Percentiles rank a stretch among this genome's conserved stretches.
Evolutionary conservation across 2,888 invertebrate species (phyloP).

Genomic region (Tromatobia lineatoria): DNA sequence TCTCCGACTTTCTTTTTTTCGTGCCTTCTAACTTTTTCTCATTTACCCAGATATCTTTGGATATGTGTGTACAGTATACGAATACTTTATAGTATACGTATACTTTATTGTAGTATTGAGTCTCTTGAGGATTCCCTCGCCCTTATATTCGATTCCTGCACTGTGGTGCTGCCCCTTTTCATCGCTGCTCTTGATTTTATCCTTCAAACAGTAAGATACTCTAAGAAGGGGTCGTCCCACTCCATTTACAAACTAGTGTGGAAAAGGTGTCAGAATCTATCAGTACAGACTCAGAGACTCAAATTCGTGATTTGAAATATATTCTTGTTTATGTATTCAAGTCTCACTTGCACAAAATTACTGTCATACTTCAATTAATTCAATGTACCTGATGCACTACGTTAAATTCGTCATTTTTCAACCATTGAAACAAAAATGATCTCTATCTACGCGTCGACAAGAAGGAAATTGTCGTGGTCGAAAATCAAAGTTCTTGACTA

Average conservation of each 20-base stretch:
- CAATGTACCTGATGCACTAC: no score
- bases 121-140: slow-evolving; percentile 42
- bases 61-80: slow-evolving; percentile 44
- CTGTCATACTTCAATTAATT: no score
- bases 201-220: not conserved
- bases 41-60: slow-evolving; percentile 49
- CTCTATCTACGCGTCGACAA: no score
- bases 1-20: slow-evolving; percentile 24
- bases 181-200: not conserved
- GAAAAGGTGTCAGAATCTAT: slow-evolving; percentile 9
- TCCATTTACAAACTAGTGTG: slow-evolving; percentile 54
- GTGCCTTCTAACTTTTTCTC: slow-evolving; percentile 52
- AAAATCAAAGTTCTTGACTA: no score
- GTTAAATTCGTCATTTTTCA: no score
- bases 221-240: slow-evolving; percentile 24
- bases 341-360: no score
- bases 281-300: not conserved
- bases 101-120: slow-evolving; percentile 21
- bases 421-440: no score
- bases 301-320: not conserved
- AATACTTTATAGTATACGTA: no score
- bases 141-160: slow-evolving; percentile 47
- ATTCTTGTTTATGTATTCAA: no score
- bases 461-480: no score
- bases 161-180: not conserved